phyloP scores from a whole-genome alignment of 2,888 invertebrate genomes.

The Eupithecia subfuscata region DNA sequence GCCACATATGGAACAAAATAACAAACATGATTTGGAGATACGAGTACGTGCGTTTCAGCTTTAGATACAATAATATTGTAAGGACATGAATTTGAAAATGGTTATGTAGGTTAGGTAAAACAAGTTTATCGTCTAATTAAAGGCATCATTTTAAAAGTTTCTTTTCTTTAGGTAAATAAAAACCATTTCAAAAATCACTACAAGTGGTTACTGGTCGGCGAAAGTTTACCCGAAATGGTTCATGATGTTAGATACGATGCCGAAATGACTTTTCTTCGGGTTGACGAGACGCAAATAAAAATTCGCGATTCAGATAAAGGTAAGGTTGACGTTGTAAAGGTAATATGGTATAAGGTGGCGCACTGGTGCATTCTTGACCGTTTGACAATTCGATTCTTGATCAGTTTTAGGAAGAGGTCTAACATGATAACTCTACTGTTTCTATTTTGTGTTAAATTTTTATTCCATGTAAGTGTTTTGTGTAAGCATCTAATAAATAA shows the following conservation, averaged over 20 bases:
- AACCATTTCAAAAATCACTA: constrained; percentile 60
- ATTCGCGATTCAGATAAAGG: background rate
- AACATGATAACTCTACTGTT: too few species aligned
- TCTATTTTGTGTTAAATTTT: too few species aligned
- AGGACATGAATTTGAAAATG: background rate
- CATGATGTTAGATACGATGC: constrained; percentile 61
- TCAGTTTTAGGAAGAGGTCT: background rate
- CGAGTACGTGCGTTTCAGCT: too few species aligned
- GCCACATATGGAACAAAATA: too few species aligned
- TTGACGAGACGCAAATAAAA: constrained; percentile 2
- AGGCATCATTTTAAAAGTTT: background rate
- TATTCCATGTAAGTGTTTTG: too few species aligned
- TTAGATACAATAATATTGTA: background rate
- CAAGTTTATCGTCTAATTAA: too few species aligned
- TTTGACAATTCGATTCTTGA: too few species aligned
- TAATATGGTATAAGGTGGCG: too few species aligned
- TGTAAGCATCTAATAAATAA: too few species aligned
- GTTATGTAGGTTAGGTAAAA: too few species aligned
- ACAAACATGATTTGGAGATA: too few species aligned
- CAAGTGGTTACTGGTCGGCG: constrained; percentile 66
- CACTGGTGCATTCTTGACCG: too few species aligned
- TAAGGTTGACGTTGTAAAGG: background rate
- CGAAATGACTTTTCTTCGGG: constrained; percentile 55
- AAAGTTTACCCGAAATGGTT: constrained; percentile 51
- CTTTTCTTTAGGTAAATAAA: constrained; percentile 49